phyloP scores from a whole-genome alignment of 2,797 vertebrate genomes.

The Margarornis squamiger region DNA sequence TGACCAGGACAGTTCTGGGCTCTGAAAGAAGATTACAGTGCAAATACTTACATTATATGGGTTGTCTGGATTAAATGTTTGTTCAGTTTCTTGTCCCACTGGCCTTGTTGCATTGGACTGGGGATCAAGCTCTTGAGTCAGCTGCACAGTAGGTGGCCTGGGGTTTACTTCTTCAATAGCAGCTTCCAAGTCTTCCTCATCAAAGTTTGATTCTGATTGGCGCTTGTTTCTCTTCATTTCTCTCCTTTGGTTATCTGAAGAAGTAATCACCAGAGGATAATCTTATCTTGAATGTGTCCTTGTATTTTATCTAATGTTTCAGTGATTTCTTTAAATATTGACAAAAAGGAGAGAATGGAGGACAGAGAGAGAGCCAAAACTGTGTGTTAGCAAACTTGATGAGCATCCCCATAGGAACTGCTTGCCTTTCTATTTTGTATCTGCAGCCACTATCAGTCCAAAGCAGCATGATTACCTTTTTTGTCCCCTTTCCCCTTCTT shows the following conservation, averaged over 20 bases:
- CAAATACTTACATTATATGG: conserved; percentile 88
- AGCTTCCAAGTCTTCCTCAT: conserved; percentile 64
- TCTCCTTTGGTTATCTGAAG: conserved; percentile 84
- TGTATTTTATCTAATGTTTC: not conserved
- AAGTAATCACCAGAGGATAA: not conserved
- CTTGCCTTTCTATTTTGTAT: not conserved
- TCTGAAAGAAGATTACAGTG: not conserved
- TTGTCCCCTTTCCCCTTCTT: not conserved
- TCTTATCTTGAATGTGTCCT: not conserved
- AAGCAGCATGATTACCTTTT: not conserved
- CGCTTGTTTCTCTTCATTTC: conserved; percentile 78
- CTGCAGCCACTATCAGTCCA: not conserved
- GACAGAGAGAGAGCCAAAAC: not conserved
- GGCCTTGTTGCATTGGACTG: conserved; percentile 67
- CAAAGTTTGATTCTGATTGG: conserved; percentile 67
- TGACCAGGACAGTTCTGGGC: fast-evolving
- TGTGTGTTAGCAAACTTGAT: not conserved
- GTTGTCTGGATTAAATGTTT: conserved; percentile 87
- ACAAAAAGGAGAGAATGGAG: not conserved
- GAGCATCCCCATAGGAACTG: not conserved
- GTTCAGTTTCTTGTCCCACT: conserved; percentile 69
- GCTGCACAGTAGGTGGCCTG: conserved; percentile 32
- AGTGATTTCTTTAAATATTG: not conserved
- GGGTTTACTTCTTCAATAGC: conserved; percentile 71
- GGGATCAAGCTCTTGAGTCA: not conserved